Conservation (phyloP, 2,888 invertebrate genomes). For the Drosophila cracens region DNA sequence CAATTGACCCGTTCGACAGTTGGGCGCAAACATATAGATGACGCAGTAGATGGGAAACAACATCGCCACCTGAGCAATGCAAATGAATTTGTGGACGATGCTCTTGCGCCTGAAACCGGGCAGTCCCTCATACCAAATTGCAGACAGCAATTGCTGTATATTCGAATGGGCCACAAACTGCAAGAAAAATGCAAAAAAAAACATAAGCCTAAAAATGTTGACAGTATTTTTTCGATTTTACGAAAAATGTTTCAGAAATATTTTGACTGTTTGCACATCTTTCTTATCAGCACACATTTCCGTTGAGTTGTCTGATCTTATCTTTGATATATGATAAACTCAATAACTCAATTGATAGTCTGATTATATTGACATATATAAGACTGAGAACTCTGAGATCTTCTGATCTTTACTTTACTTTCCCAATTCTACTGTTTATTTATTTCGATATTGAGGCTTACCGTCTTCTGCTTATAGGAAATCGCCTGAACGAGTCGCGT, state of each 20-base stretch:
- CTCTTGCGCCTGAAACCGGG: constrained; percentile 96
- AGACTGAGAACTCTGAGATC: no score
- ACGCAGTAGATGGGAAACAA: constrained; percentile 95
- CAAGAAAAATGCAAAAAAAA: not conserved
- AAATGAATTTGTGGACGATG: constrained; percentile 89
- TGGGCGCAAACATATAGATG: constrained; percentile 94
- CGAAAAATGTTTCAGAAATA: not conserved
- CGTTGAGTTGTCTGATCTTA: not conserved
- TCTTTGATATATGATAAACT: not conserved
- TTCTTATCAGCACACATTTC: not conserved
- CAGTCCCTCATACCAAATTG: constrained; percentile 97
- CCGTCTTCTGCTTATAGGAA: constrained; percentile 97
- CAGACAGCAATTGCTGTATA: constrained; percentile 95
- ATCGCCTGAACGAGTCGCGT: constrained; percentile 95
- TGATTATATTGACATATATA: no score
- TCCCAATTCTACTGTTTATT: not conserved
- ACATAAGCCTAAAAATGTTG: not conserved
- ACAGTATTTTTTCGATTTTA: fast-evolving
- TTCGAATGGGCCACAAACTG: constrained; percentile 98
- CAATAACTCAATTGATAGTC: not conserved
- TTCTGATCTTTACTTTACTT: not conserved
- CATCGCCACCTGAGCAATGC: constrained; percentile 90
- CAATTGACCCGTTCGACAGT: constrained; percentile 91
- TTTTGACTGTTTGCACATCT: not conserved
- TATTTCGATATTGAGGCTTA: constrained; percentile 77